Evolutionary conservation across 2,797 vertebrate species (phyloP).

Genomic region (Loriculus beryllinus): DNA sequence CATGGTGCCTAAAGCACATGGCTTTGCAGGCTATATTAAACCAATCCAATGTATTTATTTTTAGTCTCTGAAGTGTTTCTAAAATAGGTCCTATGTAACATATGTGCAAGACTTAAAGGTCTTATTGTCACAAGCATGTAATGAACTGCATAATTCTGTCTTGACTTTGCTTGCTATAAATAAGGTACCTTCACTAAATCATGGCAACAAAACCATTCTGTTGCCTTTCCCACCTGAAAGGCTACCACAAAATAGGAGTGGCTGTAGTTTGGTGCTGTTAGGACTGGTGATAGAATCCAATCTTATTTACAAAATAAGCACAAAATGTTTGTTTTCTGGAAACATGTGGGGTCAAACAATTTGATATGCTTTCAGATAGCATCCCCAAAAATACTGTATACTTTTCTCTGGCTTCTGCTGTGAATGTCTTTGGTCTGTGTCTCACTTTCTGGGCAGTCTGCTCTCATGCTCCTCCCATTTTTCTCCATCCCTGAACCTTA

Average conservation of each 20-base stretch:
- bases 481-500: background rate
- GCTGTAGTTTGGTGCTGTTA: background rate
- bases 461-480: background rate
- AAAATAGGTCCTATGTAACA: constrained; percentile 28
- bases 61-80: constrained; percentile 25
- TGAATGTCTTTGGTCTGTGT: background rate
- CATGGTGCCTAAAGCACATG: background rate
- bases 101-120: constrained; percentile 36
- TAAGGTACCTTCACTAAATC: background rate
- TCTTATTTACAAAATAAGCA: background rate
- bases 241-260: background rate
- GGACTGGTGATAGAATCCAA: background rate
- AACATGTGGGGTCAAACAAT: background rate
- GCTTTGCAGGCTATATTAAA: constrained; percentile 3
- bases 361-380: background rate
- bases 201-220: background rate
- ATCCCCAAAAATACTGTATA: background rate
- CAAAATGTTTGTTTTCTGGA: background rate
- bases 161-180: constrained; percentile 35
- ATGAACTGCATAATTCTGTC: constrained; percentile 4
- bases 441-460: background rate
- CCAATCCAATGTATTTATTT: background rate
- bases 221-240: background rate
- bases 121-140: background rate
- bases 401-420: background rate